phyloP scores from a whole-genome alignment of 2,797 vertebrate species.

The Gallinago stenura region DNA sequence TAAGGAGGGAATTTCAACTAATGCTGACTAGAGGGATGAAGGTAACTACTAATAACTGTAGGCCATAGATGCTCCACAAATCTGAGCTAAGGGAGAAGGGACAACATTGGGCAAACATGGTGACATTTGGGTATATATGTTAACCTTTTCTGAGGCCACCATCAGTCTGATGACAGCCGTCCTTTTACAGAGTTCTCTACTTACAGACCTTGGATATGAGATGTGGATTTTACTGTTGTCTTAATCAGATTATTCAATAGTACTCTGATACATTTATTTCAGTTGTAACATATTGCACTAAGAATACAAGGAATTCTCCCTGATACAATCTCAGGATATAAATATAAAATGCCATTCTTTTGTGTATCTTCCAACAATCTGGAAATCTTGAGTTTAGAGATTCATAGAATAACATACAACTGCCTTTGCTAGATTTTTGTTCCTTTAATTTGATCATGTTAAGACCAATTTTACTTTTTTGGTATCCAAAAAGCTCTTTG shows the following conservation, averaged over 20 bases:
- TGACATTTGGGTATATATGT: conserved; percentile 35
- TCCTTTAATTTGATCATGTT: not conserved
- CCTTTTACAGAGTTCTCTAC: conserved; percentile 23
- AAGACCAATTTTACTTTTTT: not conserved
- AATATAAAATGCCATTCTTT: not conserved
- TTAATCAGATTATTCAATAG: not conserved
- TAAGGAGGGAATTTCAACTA: conserved; percentile 24
- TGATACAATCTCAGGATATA: not conserved
- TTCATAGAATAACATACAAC: not conserved
- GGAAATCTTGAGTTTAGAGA: not conserved
- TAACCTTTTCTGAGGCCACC: not conserved
- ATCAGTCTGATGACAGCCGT: not conserved
- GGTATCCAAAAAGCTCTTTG: not conserved
- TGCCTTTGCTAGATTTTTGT: not conserved
- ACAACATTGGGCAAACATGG: not conserved
- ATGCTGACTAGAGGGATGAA: conserved; percentile 36
- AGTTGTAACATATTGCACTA: not conserved
- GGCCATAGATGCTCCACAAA: conserved; percentile 31
- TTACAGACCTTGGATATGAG: not conserved
- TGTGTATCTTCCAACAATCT: not conserved
- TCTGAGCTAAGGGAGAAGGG: not conserved
- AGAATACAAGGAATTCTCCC: too few relatives aligned
- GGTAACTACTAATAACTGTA: conserved; percentile 12
- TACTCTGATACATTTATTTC: not conserved
- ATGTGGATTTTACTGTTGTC: not conserved